Evolutionary conservation across 2,113 vertebrate species (phyloP), one percentile per base, ranked within the genome.

Genomic region (Hemibates koningsi): DNA sequence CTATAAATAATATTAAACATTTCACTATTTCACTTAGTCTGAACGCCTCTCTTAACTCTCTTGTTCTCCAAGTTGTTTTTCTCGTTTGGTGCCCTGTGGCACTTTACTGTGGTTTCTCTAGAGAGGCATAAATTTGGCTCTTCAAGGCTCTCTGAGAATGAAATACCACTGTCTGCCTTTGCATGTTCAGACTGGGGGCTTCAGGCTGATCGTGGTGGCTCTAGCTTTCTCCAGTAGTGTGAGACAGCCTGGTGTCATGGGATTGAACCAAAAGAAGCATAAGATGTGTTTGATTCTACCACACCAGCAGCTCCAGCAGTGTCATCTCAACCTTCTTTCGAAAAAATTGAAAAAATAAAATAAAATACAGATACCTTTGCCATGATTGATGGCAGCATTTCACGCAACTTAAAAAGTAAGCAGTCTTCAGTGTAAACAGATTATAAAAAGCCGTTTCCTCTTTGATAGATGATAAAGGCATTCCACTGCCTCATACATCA

Each of bases 61-160:
- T 95, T 88, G 87, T 91, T 96, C 86, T 34, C 27, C 2, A 3
- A 95, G 92, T 95, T 93, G 93, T 94, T 95, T 95, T 95, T 94
- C 94, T 68, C 86, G 82, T 95, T 95, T 92, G 84, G 87, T 92
- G 90, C 94, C 94, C 94, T 91, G 84, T 93, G 91, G 95, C 93
- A 86, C 93, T 96, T 96, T 92, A 85, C 16, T 93, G 94, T 89
- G 93, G 92, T 93, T 94, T 92, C 89, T 92, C 81, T 5, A 78
- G 48, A 92, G 86, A 94, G 57, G 87, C 88, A 91, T 92, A 92
- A 90, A 94, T 92, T 87, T 87, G 88, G 24, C 50, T 92, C 85
- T 93, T 90, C 86, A 92, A 90, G 91, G 85, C 84, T 94, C 88
- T 86, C 79, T 83, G 82, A 93, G 84, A 92, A 88, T 90, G 89